Evolutionary conservation across 2,888 invertebrate genomes (phyloP), one percentile per base, ranked within the genome.

Genomic region (Euclidia mi): DNA sequence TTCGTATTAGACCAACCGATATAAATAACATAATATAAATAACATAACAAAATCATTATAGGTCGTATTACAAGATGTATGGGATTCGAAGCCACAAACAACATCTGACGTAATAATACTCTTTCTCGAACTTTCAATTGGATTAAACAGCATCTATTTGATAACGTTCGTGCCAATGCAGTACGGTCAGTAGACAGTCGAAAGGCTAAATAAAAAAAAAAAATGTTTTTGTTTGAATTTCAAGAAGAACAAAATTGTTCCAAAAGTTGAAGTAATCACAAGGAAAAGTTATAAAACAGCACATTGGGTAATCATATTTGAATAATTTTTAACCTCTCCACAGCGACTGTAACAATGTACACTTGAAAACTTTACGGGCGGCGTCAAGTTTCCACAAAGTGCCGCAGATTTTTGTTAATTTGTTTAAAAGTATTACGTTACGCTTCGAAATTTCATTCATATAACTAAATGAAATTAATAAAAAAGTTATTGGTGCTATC

Each of bases 281-380:
- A 42, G 56, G 12, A 42, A 53, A 61, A 68, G 56, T 58, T 55
- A 66, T 66, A 56, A 66, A 66, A 64, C 52, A 58, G 49, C 48
- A 53, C 61, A 58, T 67, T 55, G 53, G 50, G 64, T 67, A 71
- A 67, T 72, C 61, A 49, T 56, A 73, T 73, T 61, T 58, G 44
- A 70, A 60, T 64, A 73, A 71, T 74, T 72, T n/a, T 71, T 56
- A 67, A 70, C 61, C 71, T 60, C 71, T 7, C 14, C 42, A 56
- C 46, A 51, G 46, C 46, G 53, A 44, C 55, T 53, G 59, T 74
- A 56, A 70, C 58, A 67, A 71, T 62, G 67, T 62, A 68, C 62
- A 56, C 57, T 28, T 59, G 31, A 6, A 56, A 72, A 74, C 44
- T 74, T 73, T 65, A 9, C 50, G 56, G 57, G 41, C 50, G 29